These are phyloP conservation scores for Pammene aurita DNA, from an alignment of 2,888 invertebrate species.

Conservation along the genomic window DNA sequence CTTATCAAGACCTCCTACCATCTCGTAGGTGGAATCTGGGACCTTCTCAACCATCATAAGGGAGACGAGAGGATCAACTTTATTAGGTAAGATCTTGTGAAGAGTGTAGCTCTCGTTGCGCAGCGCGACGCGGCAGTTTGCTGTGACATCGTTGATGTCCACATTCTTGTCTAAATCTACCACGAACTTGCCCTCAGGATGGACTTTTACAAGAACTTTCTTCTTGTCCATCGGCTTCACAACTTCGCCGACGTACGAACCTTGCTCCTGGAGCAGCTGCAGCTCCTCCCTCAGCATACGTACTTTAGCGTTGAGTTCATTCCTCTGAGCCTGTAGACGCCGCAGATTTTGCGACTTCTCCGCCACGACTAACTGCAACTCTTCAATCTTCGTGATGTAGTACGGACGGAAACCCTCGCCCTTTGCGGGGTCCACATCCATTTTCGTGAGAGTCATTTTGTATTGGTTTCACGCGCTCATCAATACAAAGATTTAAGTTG, in stretches of 20 bases:
- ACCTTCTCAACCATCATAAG: constrained; percentile 99
- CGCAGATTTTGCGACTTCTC: constrained; percentile 98
- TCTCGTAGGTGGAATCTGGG: constrained; percentile 99
- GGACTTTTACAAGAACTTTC: constrained; percentile 99
- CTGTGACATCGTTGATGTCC: constrained; percentile 98
- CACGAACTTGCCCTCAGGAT: constrained; percentile 99
- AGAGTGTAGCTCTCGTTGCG: constrained; percentile 99
- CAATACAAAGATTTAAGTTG: constrained; percentile 41
- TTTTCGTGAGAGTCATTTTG: constrained; percentile 80
- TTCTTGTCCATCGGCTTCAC: constrained; percentile 99
- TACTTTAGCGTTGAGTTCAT: constrained; percentile 99
- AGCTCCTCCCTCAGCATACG: constrained; percentile 98
- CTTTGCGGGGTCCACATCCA: constrained; percentile 89
- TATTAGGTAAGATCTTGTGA: constrained; percentile 99
- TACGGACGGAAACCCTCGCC: constrained; percentile 97
- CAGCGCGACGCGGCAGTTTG: constrained; percentile 98
- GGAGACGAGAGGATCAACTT: constrained; percentile 99
- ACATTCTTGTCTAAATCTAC: constrained; percentile 99
- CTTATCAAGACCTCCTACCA: constrained; percentile 99
- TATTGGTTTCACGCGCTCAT: constrained; percentile 46
- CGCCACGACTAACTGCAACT: constrained; percentile 96
- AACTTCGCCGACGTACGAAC: constrained; percentile 99
- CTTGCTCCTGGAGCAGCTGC: constrained; percentile 98
- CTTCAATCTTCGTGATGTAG: constrained; percentile 99
- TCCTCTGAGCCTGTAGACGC: constrained; percentile 98